Base-by-base conservation (phyloP, 2,888 invertebrate species). In the Hirtodrosophila cameraria region DNA sequence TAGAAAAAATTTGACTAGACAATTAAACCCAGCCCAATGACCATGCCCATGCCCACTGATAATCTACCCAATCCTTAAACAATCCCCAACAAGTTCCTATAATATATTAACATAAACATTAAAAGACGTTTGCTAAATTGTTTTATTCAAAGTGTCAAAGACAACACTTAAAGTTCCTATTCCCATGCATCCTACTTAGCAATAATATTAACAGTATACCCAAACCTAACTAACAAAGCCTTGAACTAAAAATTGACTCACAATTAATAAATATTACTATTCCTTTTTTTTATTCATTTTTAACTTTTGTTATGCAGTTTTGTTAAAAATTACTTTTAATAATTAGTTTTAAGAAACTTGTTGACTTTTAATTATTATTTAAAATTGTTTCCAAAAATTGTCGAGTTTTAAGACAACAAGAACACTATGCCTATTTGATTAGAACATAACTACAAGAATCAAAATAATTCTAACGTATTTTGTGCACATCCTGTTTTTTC, bases 401-500 rank as follows among this genome's bases (percentile, higher is more conserved):
- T 68, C 70, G 33, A 45, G 55, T 58, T 59, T 36, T 11, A 64
- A 64, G 73, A 73, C 69, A 71, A 63, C 46, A 35, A 59, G 54
- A 33, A 75, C 66, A 64, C 74, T 66, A 66, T 70, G 69, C 71
- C 65, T 59, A 71, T 72, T 59, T 68, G 67, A 74, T 74, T 66
- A 72, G 66, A 72, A 69, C 42, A 68, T 61, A 69, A 82, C 75
- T 65, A 75, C 62, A 69, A 75, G 59, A 80, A 84, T 77, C 79
- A 82, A 86, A 83, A 86, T 86, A 89, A 89, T 88, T 90, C 89
- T 90, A 90, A 90, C 90, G 87, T 89, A 88, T 89, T 83, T 83
- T 90, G 90, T 90, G 89, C 89, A 89, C 90, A 90, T 90, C 88
- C 88, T 89, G 88, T 89, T 89, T 88, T 88, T 73, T 89, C 87